Evolutionary conservation across 2,888 invertebrate species (phyloP), one percentile per base, ranked within the genome.

Genomic region (Criorhina ranunculi): DNA sequence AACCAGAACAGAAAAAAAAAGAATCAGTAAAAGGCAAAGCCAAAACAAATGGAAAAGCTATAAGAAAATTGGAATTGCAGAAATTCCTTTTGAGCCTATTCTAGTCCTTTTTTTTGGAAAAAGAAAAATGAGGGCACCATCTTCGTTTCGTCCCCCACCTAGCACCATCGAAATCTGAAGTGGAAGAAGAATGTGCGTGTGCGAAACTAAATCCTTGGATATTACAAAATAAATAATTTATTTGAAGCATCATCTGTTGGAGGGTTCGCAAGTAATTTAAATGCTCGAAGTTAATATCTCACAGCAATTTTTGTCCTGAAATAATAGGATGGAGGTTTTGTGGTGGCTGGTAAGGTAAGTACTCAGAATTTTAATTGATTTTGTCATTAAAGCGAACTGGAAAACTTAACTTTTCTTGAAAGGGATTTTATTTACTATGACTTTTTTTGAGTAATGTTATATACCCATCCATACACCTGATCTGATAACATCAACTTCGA

Each of bases 41-140:
- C 67, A 60, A 75, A 85, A 66, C 69, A 80, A 85, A 79, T 79
- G 69, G 46, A 78, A 85, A 85, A 79, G 66, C 79, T 75, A 85
- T 79, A 75, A 70, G 85, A 85, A 85, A 70, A 75, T 85, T 75
- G 85, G 85, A 85, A 85, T 79, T 82, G 70, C 70, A 77, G 77
- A 77, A 82, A 77, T 66, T 77, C 64, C 49, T 77, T 72, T 77
- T 17, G 77, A 67, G 72, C 82, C 82, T 82, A 44, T 37, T 70
- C 64, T 35, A 77, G 66, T 59, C 64, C 55, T 85, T 69, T 73
- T 4, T 85, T 69, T 73, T 4, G 40, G 5, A 46, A 55, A 8
- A 62, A 73, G 60, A 72, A 60, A 67, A 69, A 78, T 69, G 60
- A 73, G 72, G 15, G 15, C 57, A 59, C 51, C 67, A 40, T 33